Percentiles rank a stretch among this genome's conserved stretches.
Conservation (phyloP, 2,113 vertebrate species). For the Colius striatus region DNA sequence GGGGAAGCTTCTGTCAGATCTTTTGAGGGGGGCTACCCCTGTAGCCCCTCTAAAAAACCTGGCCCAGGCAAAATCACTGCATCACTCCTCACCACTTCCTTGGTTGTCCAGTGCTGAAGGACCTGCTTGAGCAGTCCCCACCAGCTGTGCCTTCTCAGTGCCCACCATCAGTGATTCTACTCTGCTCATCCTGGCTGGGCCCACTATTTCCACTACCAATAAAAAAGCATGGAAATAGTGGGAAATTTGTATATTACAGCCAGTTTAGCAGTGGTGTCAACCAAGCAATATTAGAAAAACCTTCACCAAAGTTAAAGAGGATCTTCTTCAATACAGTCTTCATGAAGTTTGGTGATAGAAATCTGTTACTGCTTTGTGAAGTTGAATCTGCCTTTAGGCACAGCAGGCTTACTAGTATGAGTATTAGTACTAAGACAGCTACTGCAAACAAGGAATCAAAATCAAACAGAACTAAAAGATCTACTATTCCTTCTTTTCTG, state of each 20-base stretch:
- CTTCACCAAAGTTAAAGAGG: background rate
- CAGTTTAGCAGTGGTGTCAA: background rate
- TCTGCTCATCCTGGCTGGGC: background rate
- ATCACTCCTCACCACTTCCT: rapidly evolving
- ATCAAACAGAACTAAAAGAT: background rate
- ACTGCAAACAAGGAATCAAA: background rate
- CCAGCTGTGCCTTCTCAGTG: background rate
- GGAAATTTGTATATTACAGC: background rate
- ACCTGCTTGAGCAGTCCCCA: no score
- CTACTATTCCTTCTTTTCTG: background rate
- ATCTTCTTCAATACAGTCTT: background rate
- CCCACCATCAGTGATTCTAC: background rate
- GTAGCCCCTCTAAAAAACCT: no score
- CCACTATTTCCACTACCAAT: background rate
- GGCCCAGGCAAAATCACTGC: no score
- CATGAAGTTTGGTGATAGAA: background rate
- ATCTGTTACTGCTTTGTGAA: background rate
- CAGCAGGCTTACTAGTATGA: background rate
- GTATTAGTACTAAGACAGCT: background rate
- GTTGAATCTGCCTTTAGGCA: background rate
- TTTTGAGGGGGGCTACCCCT: no score
- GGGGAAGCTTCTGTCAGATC: no score
- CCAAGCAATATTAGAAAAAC: background rate
- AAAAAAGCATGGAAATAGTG: background rate
- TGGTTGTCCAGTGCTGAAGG: rapidly evolving